Evolutionary conservation across 2,797 vertebrate species (phyloP).

Genomic region (Eurystomus glaucurus): DNA sequence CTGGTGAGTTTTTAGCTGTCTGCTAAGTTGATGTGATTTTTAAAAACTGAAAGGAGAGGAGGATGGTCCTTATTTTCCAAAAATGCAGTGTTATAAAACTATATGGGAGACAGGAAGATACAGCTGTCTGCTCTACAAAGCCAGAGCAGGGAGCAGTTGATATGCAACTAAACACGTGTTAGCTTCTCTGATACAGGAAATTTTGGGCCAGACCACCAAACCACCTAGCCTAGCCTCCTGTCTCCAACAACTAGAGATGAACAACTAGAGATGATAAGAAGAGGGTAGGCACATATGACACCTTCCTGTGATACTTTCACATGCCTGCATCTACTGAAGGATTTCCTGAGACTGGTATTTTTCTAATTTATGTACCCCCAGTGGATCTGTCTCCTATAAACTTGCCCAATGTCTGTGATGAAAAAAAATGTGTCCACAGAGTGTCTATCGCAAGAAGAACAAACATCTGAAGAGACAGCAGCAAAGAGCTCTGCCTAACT

Average conservation of each 20-base stretch:
- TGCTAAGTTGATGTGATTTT: background rate
- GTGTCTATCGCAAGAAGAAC: background rate
- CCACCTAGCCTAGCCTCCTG: rapidly evolving
- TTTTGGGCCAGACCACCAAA: background rate
- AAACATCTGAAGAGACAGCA: background rate
- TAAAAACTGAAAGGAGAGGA: background rate
- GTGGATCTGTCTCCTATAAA: background rate
- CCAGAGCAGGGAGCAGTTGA: background rate
- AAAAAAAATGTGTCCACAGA: background rate
- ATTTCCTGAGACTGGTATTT: background rate
- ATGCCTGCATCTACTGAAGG: background rate
- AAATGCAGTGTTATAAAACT: background rate
- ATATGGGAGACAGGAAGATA: background rate
- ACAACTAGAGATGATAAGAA: background rate
- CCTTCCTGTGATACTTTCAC: background rate
- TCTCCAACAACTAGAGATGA: background rate
- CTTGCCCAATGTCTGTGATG: background rate
- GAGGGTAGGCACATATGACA: background rate
- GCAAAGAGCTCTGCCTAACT: background rate
- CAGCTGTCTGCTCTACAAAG: background rate
- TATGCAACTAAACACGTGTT: background rate
- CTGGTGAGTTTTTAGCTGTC: background rate
- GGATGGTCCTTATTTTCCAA: background rate
- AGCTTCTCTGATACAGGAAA: background rate
- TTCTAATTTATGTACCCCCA: background rate